phyloP scores from a whole-genome alignment of 2,797 vertebrate species.

The Manis pentadactyla region DNA sequence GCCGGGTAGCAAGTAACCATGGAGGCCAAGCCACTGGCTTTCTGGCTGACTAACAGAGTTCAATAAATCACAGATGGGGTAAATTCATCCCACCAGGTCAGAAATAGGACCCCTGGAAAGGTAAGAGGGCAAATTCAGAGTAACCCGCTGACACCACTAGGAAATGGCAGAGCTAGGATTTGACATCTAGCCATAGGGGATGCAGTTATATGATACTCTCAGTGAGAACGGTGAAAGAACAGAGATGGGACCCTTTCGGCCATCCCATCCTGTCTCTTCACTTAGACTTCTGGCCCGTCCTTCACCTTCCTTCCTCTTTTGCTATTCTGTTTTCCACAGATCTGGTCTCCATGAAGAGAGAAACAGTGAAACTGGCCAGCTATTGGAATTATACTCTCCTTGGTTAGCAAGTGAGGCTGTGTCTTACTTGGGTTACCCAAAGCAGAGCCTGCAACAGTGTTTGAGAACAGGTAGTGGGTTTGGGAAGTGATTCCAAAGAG shows the following conservation, averaged over 20 bases:
- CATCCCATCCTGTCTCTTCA: not conserved
- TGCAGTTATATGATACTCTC: not conserved
- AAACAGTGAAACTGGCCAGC: not conserved
- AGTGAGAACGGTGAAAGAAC: not conserved
- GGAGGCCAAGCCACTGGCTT: not conserved
- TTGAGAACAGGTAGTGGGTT: not conserved
- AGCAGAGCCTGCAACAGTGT: not conserved
- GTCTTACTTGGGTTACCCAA: conserved; percentile 32
- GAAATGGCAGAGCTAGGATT: not conserved
- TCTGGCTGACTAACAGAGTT: not conserved
- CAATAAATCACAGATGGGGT: not conserved
- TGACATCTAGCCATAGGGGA: not conserved
- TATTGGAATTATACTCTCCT: not conserved
- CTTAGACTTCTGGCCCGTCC: not conserved
- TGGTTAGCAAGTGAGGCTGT: conserved; percentile 1
- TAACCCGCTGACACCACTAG: not conserved
- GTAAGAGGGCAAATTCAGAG: not conserved
- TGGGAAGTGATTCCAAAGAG: not conserved
- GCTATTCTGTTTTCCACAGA: not conserved
- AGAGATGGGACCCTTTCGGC: not conserved
- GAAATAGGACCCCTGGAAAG: not conserved
- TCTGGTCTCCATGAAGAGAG: not conserved
- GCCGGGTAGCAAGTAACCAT: not conserved
- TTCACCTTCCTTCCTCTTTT: not conserved
- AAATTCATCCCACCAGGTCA: not conserved